These are phyloP conservation scores for Halocaridina rubra DNA, from an alignment of 2,888 invertebrate genomes.

Conservation along the genomic window DNA sequence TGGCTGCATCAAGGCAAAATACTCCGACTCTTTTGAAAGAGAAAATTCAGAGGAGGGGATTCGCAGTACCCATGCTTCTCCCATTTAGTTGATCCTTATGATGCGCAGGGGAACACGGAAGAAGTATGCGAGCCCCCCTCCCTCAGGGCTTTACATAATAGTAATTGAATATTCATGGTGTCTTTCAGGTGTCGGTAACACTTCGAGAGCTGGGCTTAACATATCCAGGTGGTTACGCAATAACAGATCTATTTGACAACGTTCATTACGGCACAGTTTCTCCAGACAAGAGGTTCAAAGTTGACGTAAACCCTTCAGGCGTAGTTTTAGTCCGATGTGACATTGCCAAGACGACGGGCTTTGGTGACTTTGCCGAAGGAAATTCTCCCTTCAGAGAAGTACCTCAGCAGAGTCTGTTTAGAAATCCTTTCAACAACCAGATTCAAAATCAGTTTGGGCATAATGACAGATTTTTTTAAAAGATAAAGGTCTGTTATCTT, in stretches of 20 bases:
- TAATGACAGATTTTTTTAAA: neutral
- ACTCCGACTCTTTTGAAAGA: too few relatives aligned
- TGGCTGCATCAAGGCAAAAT: too few relatives aligned
- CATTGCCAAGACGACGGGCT: constrained; percentile 22
- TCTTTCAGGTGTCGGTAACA: constrained; percentile 62
- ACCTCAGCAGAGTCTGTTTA: constrained; percentile 12
- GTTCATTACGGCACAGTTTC: constrained; percentile 62
- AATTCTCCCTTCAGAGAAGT: neutral
- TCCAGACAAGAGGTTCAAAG: constrained; percentile 61
- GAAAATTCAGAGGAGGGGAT: too few relatives aligned
- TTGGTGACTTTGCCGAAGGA: neutral
- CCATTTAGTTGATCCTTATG: too few relatives aligned
- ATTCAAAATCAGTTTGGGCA: constrained; percentile 37
- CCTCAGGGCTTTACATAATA: neutral
- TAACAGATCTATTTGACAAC: constrained; percentile 63
- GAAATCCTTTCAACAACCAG: constrained; percentile 39
- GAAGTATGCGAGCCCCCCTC: too few relatives aligned
- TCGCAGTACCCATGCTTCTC: too few relatives aligned
- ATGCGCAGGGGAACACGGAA: too few relatives aligned
- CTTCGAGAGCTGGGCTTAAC: constrained; percentile 61
- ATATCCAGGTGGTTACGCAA: constrained; percentile 56
- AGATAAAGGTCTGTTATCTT: too few relatives aligned
- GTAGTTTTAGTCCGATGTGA: constrained; percentile 61
- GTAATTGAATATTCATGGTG: neutral
- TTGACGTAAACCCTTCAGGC: constrained; percentile 63